Percentiles rank a stretch among this genome's conserved stretches.
These are phyloP conservation scores for Escarpia spicata DNA, from an alignment of 2,888 invertebrate genomes.

Conservation along the genomic window DNA sequence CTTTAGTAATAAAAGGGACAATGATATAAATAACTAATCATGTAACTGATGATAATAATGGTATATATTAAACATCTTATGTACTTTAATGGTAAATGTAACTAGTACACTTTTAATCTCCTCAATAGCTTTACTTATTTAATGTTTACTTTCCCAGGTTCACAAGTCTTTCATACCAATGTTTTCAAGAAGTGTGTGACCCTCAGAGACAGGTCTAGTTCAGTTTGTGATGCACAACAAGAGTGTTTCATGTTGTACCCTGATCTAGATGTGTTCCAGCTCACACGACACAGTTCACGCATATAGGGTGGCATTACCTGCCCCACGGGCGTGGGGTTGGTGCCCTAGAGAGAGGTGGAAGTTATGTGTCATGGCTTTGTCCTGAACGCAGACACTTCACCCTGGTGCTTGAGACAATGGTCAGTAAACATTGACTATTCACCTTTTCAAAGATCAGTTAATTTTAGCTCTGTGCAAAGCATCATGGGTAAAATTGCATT, in stretches of 20 bases:
- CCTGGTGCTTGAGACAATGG: constrained; percentile 66
- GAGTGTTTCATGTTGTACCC: background rate
- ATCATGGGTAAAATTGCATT: constrained; percentile 8
- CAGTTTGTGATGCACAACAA: background rate
- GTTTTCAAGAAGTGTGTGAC: no score
- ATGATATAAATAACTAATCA: no score
- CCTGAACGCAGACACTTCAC: constrained; percentile 59
- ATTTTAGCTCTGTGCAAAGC: background rate
- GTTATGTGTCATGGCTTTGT: constrained; percentile 60
- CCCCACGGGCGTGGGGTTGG: constrained; percentile 59
- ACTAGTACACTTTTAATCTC: no score
- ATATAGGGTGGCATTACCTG: constrained; percentile 61
- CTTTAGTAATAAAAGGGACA: no score
- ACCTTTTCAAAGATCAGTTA: background rate
- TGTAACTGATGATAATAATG: no score
- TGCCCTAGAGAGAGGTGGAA: constrained; percentile 58
- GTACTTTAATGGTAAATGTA: no score
- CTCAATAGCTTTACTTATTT: no score
- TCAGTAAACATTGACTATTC: constrained; percentile 38
- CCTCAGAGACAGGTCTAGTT: no score
- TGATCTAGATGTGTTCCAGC: constrained; percentile 44
- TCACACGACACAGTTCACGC: constrained; percentile 63
- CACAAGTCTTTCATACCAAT: no score
- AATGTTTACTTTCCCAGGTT: no score
- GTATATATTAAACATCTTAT: no score